These are phyloP conservation scores for Anguilla japonica DNA, from an alignment of 2,113 vertebrate species.

Conservation along the genomic window DNA sequence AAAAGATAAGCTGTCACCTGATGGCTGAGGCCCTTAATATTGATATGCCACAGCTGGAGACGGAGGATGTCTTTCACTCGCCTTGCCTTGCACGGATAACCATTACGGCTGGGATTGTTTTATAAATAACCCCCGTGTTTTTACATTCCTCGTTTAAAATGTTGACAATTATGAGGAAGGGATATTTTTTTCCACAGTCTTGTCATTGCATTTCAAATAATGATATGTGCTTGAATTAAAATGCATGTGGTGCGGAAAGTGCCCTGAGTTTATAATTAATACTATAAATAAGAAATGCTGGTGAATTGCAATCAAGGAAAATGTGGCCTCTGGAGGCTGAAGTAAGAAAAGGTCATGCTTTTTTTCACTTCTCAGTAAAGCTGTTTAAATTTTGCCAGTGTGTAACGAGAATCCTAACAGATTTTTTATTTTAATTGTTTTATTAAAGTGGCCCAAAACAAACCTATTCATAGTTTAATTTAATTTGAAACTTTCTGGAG, in stretches of 20 bases:
- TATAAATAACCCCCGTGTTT: constrained; percentile 41
- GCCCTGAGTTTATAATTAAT: not conserved
- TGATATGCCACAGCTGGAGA: constrained; percentile 52
- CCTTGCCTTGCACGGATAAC: constrained; percentile 2
- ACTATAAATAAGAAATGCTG: not conserved
- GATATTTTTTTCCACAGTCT: constrained; percentile 28
- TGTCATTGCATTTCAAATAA: constrained; percentile 30
- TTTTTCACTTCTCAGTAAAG: not conserved
- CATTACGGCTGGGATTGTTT: not conserved
- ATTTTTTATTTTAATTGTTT: not conserved
- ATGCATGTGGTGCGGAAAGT: not conserved
- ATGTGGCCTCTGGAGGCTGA: not conserved
- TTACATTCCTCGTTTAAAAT: constrained; percentile 38
- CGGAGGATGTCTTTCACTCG: constrained; percentile 4
- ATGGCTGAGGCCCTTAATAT: constrained; percentile 29
- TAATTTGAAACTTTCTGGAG: not conserved
- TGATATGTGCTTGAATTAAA: not conserved
- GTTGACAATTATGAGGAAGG: not conserved
- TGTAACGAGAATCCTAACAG: not conserved
- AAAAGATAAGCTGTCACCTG: constrained; percentile 37
- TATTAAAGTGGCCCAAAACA: not conserved
- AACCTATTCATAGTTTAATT: not conserved
- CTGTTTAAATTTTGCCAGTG: not conserved
- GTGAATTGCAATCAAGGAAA: not conserved
- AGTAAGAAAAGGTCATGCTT: not conserved